Percentiles rank a stretch among this genome's conserved stretches.
phyloP scores from a whole-genome alignment of 2,113 vertebrate genomes.

The Hypocryptadius cinnamomeus region DNA sequence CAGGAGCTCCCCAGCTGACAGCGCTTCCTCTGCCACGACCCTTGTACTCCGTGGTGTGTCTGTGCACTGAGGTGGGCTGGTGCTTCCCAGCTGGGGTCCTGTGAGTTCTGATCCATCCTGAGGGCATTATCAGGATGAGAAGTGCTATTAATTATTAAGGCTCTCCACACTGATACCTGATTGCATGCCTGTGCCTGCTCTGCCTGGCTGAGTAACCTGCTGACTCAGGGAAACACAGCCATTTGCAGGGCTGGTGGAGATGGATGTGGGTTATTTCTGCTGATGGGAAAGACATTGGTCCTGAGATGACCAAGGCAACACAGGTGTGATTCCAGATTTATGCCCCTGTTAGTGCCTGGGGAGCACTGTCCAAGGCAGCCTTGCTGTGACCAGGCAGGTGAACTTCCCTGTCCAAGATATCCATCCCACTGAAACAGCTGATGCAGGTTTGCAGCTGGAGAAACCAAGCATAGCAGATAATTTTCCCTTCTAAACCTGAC shows the following conservation, averaged over 20 bases:
- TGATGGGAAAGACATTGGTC: background rate
- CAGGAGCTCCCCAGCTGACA: background rate
- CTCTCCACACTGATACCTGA: background rate
- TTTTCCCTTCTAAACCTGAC: background rate
- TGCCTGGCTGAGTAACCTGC: background rate
- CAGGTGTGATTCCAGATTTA: background rate
- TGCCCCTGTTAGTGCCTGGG: background rate
- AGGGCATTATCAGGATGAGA: slow-evolving; percentile 6
- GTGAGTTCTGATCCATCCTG: background rate
- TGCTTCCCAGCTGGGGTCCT: background rate
- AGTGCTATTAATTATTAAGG: slow-evolving; percentile 42
- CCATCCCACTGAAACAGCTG: background rate
- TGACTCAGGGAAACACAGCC: background rate
- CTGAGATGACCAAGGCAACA: background rate
- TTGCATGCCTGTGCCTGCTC: background rate
- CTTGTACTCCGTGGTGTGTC: background rate
- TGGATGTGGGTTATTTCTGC: background rate
- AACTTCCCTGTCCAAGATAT: background rate
- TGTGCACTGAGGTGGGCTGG: background rate
- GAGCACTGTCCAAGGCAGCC: background rate
- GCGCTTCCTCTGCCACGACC: background rate
- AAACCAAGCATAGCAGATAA: background rate
- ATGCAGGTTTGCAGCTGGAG: background rate
- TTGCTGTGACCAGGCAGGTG: background rate
- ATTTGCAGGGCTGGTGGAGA: background rate